phyloP scores from a whole-genome alignment of 2,888 invertebrate genomes.

The Latrodectus hesperus region DNA sequence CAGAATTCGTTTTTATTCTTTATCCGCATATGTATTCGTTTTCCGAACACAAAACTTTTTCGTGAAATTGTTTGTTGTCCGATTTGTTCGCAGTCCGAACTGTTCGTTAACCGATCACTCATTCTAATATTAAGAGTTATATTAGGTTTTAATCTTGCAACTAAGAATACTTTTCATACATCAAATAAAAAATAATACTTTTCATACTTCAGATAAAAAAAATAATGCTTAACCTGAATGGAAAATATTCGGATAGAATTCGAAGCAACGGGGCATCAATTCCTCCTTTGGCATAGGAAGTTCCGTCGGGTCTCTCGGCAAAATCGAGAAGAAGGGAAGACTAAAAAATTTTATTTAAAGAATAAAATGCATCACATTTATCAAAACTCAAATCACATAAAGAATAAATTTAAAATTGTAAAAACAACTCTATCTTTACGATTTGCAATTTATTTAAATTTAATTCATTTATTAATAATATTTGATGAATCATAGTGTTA shows the following conservation, averaged over 20 bases:
- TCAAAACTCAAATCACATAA: no score
- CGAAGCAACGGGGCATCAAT: conserved; percentile 10
- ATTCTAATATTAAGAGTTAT: no score
- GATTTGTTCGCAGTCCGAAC: no score
- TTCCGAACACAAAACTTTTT: no score
- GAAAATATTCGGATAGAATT: conserved; percentile 12
- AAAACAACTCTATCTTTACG: neutral
- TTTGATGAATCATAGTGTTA: no score
- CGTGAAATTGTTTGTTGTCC: no score
- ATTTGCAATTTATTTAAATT: neutral
- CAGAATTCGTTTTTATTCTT: no score
- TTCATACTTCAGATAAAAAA: neutral
- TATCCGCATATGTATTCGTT: no score
- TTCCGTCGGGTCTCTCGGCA: neutral
- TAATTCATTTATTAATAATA: neutral
- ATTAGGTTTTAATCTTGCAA: no score
- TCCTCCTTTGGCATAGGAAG: conserved; percentile 13
- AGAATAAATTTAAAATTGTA: no score
- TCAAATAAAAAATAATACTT: neutral
- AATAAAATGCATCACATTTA: neutral
- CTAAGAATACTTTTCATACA: no score
- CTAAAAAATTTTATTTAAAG: neutral
- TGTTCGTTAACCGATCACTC: no score
- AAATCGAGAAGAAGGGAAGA: neutral
- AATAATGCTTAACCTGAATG: conserved; percentile 22